A percentile compares a stretch with the other conserved stretches of the same genome.
These are phyloP conservation scores for Mythimna albipuncta DNA, from an alignment of 2,888 invertebrate species.

Conservation along the genomic window DNA sequence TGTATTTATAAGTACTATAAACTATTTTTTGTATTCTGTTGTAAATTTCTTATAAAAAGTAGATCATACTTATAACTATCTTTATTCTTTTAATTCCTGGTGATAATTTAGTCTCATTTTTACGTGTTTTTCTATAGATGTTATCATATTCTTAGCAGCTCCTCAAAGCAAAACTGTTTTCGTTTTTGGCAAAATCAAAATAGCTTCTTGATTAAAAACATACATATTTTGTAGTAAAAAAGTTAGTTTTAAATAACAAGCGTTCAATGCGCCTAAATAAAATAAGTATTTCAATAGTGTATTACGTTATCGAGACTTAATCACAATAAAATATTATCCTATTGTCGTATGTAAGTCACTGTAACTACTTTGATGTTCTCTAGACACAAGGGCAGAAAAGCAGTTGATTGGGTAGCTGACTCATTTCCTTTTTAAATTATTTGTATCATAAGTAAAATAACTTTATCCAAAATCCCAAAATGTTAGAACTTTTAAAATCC, in stretches of 20 bases:
- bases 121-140: neutral
- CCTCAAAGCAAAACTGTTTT: neutral
- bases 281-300: neutral
- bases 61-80: neutral
- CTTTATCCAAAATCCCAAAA: too few relatives aligned
- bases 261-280: neutral
- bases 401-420: neutral
- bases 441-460: neutral
- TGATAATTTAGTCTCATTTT: neutral
- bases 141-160: neutral
- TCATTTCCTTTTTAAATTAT: neutral
- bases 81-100: neutral
- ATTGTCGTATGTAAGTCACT: neutral
- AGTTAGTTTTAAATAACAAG: neutral
- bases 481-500: too few relatives aligned
- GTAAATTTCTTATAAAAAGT: conserved; percentile 2
- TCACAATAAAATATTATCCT: neutral
- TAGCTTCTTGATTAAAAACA: neutral
- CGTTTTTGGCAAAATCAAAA: neutral
- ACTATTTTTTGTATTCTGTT: conserved; percentile 17
- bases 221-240: neutral
- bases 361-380: neutral
- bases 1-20: conserved; percentile 41
- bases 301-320: neutral
- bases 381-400: neutral